These are phyloP conservation scores for Callionymus lyra DNA, from an alignment of 2,113 vertebrate genomes.

Conservation along the genomic window DNA sequence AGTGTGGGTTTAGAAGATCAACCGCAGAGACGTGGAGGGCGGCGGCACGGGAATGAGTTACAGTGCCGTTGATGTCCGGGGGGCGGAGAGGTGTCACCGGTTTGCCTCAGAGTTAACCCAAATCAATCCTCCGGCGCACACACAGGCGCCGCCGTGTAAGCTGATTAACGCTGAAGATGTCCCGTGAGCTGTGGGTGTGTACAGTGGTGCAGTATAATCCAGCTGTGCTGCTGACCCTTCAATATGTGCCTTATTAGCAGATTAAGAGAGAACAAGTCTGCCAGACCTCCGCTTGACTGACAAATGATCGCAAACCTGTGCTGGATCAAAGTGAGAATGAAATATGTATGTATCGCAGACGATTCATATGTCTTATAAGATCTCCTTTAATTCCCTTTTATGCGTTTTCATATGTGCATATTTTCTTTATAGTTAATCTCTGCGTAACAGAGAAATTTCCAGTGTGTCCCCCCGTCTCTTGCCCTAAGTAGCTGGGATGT, in stretches of 20 bases:
- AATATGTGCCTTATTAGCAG: slow-evolving; percentile 28
- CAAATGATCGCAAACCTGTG: neutral
- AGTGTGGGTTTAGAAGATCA: slow-evolving; percentile 2
- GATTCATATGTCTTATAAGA: no score
- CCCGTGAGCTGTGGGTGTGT: slow-evolving; percentile 2
- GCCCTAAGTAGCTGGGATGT: no score
- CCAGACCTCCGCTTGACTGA: neutral
- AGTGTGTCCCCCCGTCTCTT: no score
- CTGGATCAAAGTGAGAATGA: neutral
- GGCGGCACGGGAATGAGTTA: slow-evolving; percentile 18
- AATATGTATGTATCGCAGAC: neutral
- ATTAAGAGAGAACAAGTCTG: slow-evolving; percentile 13
- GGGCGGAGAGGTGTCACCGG: slow-evolving; percentile 20
- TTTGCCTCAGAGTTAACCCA: slow-evolving; percentile 9
- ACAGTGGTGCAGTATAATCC: slow-evolving; percentile 6
- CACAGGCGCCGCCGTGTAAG: slow-evolving; percentile 14
- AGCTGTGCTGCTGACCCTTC: slow-evolving; percentile 22
- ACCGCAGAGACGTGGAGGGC: neutral
- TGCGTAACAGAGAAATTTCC: no score
- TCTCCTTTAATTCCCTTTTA: no score
- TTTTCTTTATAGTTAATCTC: no score
- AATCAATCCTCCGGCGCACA: slow-evolving; percentile 5
- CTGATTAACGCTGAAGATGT: slow-evolving; percentile 20
- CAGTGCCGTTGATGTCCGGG: slow-evolving; percentile 12
- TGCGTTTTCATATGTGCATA: no score